phyloP scores from a whole-genome alignment of 92 coral and sea anemone genomes.

The Pocillopora meandrina region DNA sequence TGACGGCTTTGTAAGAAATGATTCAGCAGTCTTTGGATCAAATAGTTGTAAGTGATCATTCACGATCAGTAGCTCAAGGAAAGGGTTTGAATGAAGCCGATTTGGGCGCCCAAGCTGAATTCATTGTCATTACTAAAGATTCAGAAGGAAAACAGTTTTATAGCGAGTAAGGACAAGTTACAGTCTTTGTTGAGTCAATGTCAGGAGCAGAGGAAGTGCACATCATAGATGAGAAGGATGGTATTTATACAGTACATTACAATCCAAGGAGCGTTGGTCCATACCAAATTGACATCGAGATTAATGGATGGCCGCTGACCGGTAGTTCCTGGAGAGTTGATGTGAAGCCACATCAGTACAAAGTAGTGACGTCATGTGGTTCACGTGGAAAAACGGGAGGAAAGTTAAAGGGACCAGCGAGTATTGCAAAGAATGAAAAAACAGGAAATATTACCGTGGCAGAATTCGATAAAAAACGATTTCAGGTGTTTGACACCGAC shows the following conservation, averaged over 20 bases:
- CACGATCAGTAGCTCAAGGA: not conserved
- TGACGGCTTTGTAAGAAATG: too few species aligned
- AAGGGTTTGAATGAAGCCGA: not conserved
- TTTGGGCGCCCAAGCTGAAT: not conserved
- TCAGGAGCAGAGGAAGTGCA: slow-evolving; percentile 1
- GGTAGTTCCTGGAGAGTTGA: slow-evolving; percentile 48
- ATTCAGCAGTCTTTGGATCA: too few species aligned
- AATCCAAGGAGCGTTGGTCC: slow-evolving; percentile 35
- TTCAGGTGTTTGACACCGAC: not conserved
- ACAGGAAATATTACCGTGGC: slow-evolving; percentile 2
- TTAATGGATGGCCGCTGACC: slow-evolving; percentile 34
- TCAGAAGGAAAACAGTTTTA: slow-evolving; percentile 1
- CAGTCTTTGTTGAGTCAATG: not conserved
- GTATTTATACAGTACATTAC: slow-evolving; percentile 36
- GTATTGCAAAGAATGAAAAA: not conserved
- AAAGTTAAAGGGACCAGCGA: not conserved
- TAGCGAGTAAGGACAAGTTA: not conserved
- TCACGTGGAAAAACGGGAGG: not conserved
- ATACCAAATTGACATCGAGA: slow-evolving; percentile 28
- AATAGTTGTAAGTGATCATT: not conserved
- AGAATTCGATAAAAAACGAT: not conserved
- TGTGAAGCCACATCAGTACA: slow-evolving; percentile 26
- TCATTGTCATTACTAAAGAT: not conserved
- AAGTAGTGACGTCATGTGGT: not conserved
- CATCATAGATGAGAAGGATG: slow-evolving; percentile 48